Evolutionary conservation across 2,888 invertebrate genomes (phyloP).

Genomic region (Synanthedon tipuliformis): DNA sequence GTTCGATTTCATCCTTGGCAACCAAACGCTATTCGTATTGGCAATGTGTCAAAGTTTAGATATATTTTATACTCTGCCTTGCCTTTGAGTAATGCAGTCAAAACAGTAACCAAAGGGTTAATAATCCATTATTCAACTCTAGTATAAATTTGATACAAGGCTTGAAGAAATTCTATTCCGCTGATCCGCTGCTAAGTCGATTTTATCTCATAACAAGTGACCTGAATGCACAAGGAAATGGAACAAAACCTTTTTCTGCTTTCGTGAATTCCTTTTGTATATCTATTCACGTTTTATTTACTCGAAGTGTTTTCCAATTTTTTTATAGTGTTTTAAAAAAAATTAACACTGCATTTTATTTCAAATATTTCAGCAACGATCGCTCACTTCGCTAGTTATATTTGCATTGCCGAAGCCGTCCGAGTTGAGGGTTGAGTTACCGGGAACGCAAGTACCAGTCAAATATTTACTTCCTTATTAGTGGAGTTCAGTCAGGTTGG

Average conservation of each 20-base stretch:
- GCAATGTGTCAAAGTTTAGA: slow-evolving; percentile 28
- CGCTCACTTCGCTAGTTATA: background rate
- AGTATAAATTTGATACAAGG: no score
- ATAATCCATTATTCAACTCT: no score
- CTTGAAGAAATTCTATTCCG: no score
- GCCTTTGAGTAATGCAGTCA: background rate
- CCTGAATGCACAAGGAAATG: slow-evolving; percentile 3
- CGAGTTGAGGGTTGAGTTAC: slow-evolving; percentile 23
- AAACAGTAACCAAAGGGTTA: no score
- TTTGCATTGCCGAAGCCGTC: background rate
- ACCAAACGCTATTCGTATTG: slow-evolving; percentile 31
- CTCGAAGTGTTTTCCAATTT: no score
- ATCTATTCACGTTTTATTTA: no score
- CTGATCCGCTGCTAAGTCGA: no score
- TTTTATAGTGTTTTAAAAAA: no score
- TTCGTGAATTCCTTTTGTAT: no score
- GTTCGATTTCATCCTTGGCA: slow-evolving; percentile 32
- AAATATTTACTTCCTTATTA: slow-evolving; percentile 68
- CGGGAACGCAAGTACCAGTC: slow-evolving; percentile 26
- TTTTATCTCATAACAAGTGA: slow-evolving; percentile 2
- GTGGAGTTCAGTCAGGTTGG: slow-evolving; percentile 20
- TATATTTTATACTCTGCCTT: background rate
- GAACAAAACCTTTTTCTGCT: no score
- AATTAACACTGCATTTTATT: no score
- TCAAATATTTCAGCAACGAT: background rate